phyloP scores from a whole-genome alignment of 2,888 invertebrate genomes.

The Thymelicus sylvestris region DNA sequence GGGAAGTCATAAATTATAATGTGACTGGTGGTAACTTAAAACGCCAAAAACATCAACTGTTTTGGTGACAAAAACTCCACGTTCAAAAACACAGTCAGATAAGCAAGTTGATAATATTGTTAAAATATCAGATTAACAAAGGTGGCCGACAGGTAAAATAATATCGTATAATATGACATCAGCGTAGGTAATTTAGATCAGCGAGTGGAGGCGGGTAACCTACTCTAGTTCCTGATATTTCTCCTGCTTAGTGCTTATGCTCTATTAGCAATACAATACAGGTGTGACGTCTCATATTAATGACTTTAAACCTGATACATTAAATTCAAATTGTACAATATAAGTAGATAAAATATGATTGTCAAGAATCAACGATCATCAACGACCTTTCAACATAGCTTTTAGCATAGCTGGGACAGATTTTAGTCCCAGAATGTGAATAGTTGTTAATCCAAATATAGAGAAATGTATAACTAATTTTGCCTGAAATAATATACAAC shows the following conservation, averaged over 20 bases:
- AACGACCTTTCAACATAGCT: too few relatives aligned
- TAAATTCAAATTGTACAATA: too few relatives aligned
- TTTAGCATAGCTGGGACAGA: too few relatives aligned
- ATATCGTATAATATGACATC: constrained; percentile 34
- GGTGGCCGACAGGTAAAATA: constrained; percentile 34
- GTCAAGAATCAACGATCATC: too few relatives aligned
- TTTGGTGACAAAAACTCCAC: constrained; percentile 28
- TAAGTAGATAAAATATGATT: too few relatives aligned
- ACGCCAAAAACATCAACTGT: constrained; percentile 13
- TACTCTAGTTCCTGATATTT: constrained; percentile 34
- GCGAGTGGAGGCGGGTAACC: constrained; percentile 32
- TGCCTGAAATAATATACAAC: too few relatives aligned
- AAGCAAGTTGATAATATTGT: constrained; percentile 34
- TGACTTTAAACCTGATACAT: background rate
- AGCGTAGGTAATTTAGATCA: constrained; percentile 35
- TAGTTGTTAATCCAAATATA: too few relatives aligned
- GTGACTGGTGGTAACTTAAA: constrained; percentile 4
- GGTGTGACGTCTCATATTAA: background rate
- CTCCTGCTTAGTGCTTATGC: constrained; percentile 20
- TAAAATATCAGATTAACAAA: constrained; percentile 35
- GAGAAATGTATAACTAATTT: too few relatives aligned
- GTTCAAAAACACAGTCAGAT: constrained; percentile 27
- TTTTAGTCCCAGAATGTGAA: too few relatives aligned
- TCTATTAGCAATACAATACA: constrained; percentile 19
- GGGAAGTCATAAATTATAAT: constrained; percentile 24